Evolutionary conservation across 2,797 vertebrate species (phyloP), one percentile per base, ranked within the genome.

Genomic region (Semaprochilodus insignis): DNA sequence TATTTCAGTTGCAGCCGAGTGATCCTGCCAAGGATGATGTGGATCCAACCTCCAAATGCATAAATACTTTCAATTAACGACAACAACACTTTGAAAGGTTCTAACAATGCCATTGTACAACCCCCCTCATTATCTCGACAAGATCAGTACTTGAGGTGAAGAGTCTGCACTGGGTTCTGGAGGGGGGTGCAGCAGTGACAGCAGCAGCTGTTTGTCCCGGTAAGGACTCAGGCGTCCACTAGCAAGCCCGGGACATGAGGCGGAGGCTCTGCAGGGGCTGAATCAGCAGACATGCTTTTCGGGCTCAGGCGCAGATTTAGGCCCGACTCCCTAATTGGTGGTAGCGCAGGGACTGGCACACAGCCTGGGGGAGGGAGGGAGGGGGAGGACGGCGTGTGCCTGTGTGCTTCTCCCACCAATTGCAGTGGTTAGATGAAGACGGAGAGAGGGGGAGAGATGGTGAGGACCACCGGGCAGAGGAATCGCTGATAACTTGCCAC

Each of bases 231-330:
- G 60, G 66, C 31, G 55, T 74, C 60, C 75, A 82, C 67, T 40
- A 3, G 67, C 51, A 73, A 74, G 21, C 66, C 69, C 44, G 55
- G 78, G 79, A 82, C 78, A 31, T 11, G 48, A 72, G 77, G 82
- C 65, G 76, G 34, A n/a, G 51, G 34, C 86, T 81, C 84, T 63
- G 81, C 81, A 80, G 83, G 86, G 76, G 86, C 86, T 85, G 86
- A 86, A 86, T 86, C 82, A 82, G 90, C 82, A 94, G 94, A 90
- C 97, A 97, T 98, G 97, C 94, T 95, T 92, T 86, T 93, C 91
- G 87, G 85, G 91, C 93, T 93, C 92, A 94, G 91, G 85, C 91
- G 95, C 94, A 92, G 88, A 98, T 97, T 99, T 98, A 96, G 93
- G 90, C 91, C 89, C 93, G 93, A 92, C 91, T 92, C 85, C 90